phyloP scores from a whole-genome alignment of 2,888 invertebrate genomes.

The Oligia strigilis region DNA sequence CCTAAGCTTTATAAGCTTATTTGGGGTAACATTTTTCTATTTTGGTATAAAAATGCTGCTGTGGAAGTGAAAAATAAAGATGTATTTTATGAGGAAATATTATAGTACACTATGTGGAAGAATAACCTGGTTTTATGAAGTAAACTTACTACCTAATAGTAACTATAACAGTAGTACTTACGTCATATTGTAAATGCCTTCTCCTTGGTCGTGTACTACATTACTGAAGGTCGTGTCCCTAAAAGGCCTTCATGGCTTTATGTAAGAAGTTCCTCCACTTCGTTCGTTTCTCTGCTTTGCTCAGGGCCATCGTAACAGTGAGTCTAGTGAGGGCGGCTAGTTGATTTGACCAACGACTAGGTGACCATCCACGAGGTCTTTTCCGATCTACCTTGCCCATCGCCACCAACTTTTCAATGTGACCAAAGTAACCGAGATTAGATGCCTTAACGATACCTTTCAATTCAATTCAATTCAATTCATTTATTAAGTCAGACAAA shows the following conservation, averaged over 20 bases:
- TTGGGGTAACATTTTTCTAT: slow-evolving; percentile 29
- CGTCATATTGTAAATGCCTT: too few relatives aligned
- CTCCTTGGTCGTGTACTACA: too few relatives aligned
- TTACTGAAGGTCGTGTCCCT: too few relatives aligned
- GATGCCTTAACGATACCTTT: neutral
- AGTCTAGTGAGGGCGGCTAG: neutral
- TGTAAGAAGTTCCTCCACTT: neutral
- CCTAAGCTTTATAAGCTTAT: slow-evolving; percentile 35
- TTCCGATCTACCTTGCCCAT: neutral
- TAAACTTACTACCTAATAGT: neutral
- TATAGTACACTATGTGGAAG: neutral
- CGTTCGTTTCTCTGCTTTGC: neutral
- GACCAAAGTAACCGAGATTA: neutral
- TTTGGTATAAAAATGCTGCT: slow-evolving; percentile 24
- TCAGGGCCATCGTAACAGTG: neutral
- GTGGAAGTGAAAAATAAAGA: slow-evolving; percentile 29
- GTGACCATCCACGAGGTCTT: neutral
- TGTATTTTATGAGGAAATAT: neutral
- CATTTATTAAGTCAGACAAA: too few relatives aligned
- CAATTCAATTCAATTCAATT: too few relatives aligned
- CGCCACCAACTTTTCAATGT: neutral
- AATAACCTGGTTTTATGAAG: neutral
- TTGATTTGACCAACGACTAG: neutral
- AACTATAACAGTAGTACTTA: too few relatives aligned
- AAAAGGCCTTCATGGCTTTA: too few relatives aligned